A percentile compares a stretch with the other conserved stretches of the same genome.
Conservation (phyloP, 2,888 invertebrate genomes). For the Drosophila meridiana region DNA sequence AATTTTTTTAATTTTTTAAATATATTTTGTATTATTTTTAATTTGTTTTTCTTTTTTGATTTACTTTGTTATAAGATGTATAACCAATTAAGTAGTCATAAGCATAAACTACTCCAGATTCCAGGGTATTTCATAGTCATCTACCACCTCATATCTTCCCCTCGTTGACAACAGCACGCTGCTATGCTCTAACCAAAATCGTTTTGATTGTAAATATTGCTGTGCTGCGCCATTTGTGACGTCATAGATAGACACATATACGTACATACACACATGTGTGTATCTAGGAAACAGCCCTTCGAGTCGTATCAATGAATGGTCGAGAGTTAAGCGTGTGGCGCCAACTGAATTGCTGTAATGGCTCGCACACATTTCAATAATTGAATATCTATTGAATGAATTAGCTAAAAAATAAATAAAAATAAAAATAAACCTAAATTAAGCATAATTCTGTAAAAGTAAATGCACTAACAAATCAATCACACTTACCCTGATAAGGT, state of each 20-base stretch:
- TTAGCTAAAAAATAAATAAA: not conserved
- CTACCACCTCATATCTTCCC: not conserved
- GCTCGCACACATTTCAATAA: slow-evolving; percentile 6
- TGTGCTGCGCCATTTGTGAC: slow-evolving; percentile 58
- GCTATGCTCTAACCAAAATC: slow-evolving; percentile 8
- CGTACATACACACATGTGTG: not conserved
- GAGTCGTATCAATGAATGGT: slow-evolving; percentile 23
- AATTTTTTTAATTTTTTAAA: no score
- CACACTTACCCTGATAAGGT: slow-evolving; percentile 23
- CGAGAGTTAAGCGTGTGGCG: slow-evolving; percentile 23
- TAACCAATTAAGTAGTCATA: no score
- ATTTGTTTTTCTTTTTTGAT: no score
- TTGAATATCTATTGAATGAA: slow-evolving; percentile 2
- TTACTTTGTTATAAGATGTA: no score
- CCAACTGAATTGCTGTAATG: slow-evolving; percentile 9
- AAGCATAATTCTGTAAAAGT: not conserved
- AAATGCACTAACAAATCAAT: not conserved
- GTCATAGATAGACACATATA: slow-evolving; percentile 25
- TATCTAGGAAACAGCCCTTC: slow-evolving; percentile 15
- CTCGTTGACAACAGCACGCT: slow-evolving; percentile 35
- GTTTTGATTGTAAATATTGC: slow-evolving; percentile 46
- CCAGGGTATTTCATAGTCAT: slow-evolving; percentile 24
- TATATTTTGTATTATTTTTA: no score
- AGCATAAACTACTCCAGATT: not conserved
- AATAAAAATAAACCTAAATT: not conserved